These are phyloP conservation scores for Carollia perspicillata DNA, from an alignment of 2,113 vertebrate species.

Conservation along the genomic window DNA sequence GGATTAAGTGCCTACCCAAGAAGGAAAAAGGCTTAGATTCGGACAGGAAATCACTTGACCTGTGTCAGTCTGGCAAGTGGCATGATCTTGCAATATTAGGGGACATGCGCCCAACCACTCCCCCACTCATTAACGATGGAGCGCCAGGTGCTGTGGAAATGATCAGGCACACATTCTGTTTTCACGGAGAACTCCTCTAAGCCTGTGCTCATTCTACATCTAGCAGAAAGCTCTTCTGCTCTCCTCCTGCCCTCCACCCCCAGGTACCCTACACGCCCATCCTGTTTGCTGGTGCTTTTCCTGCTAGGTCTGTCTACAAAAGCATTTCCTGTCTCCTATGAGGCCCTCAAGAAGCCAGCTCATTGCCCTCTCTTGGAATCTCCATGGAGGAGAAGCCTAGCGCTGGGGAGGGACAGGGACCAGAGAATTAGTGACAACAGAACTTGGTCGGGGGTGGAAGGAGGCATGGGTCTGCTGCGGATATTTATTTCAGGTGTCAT, in stretches of 20 bases:
- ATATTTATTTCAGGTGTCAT: not conserved
- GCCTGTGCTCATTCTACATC: not conserved
- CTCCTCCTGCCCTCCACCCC: not conserved
- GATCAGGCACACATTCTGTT: not conserved
- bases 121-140: not conserved
- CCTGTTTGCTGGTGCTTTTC: not conserved
- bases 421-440: not conserved
- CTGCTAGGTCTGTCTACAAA: not conserved
- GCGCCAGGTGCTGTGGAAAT: not conserved
- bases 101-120: not conserved
- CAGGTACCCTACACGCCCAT: not conserved
- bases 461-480: not conserved
- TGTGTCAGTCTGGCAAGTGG: not conserved
- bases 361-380: not conserved
- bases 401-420: not conserved
- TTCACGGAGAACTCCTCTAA: not conserved
- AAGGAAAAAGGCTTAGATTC: not conserved
- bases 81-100: not conserved
- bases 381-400: not conserved
- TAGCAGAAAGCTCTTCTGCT: not conserved
- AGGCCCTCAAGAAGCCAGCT: not conserved
- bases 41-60: not conserved
- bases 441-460: not conserved
- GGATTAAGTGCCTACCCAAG: slow-evolving; percentile 33
- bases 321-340: not conserved